These are phyloP conservation scores for Pangasius mekongensis DNA, from an alignment of 2,797 vertebrate genomes.

Conservation along the genomic window DNA sequence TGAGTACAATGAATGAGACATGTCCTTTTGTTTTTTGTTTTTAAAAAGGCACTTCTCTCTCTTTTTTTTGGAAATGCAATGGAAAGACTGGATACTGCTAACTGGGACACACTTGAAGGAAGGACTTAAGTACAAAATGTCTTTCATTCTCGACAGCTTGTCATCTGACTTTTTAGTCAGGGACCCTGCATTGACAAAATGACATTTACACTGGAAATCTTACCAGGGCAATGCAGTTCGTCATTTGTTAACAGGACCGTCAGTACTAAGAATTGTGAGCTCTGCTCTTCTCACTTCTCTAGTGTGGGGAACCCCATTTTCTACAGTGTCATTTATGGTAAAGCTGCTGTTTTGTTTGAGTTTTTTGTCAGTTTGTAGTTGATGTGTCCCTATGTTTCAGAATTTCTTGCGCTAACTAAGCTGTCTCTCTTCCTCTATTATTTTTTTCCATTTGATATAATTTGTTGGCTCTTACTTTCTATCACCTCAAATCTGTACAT, in stretches of 20 bases:
- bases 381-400: conserved; percentile 65
- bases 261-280: conserved; percentile 15
- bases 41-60: neutral
- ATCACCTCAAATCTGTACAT: conserved; percentile 64
- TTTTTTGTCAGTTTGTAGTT: conserved; percentile 69
- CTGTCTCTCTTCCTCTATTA: conserved; percentile 42
- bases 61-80: conserved; percentile 25
- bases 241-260: conserved; percentile 26
- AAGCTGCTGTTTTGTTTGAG: conserved; percentile 61
- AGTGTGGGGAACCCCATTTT: conserved; percentile 59
- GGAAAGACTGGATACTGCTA: conserved; percentile 37
- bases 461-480: conserved; percentile 59
- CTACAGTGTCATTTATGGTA: conserved; percentile 61
- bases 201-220: conserved; percentile 17
- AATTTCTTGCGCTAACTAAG: conserved; percentile 47
- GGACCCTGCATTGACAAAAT: conserved; percentile 15
- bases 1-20: conserved; percentile 18
- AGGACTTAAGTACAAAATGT: conserved; percentile 37
- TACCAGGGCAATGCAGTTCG: neutral
- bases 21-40: conserved; percentile 19
- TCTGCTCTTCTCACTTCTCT: conserved; percentile 38
- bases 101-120: conserved; percentile 34
- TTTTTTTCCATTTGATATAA: conserved; percentile 58
- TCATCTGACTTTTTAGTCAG: conserved; percentile 38
- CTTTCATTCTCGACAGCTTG: conserved; percentile 42